phyloP scores from a whole-genome alignment of 1,140 invertebrate species.

The Drosophila sproati region DNA sequence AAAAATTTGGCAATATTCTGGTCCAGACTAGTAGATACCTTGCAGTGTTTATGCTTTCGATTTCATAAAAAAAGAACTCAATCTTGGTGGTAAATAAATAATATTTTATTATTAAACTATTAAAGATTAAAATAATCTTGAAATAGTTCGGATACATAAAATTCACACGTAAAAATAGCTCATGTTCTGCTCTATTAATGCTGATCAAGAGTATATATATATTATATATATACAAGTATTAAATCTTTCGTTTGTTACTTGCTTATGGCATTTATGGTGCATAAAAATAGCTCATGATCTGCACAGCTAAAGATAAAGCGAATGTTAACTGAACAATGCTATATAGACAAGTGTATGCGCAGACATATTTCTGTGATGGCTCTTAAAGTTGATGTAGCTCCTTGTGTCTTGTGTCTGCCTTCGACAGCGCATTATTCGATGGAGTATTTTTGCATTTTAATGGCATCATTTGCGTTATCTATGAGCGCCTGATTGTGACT shows the following conservation, averaged over 20 bases:
- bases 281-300: constrained; percentile 34
- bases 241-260: too few relatives aligned
- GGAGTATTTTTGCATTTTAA: constrained; percentile 72
- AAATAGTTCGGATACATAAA: too few relatives aligned
- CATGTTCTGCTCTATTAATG: too few relatives aligned
- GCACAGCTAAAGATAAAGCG: constrained; percentile 1
- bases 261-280: neutral
- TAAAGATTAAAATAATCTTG: too few relatives aligned
- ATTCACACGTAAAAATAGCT: too few relatives aligned
- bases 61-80: too few relatives aligned
- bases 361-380: neutral
- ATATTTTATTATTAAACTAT: too few relatives aligned
- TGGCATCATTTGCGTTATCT: constrained; percentile 63
- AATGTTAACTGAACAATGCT: constrained; percentile 7
- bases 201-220: too few relatives aligned
- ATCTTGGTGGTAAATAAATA: too few relatives aligned
- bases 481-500: constrained; percentile 18
- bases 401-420: constrained; percentile 1
- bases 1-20: neutral
- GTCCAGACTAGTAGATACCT: neutral
- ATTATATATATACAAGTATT: too few relatives aligned
- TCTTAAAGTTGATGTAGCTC: constrained; percentile 1
- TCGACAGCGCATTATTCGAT: constrained; percentile 34
- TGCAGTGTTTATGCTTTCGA: neutral
- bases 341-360: neutral